Conservation (phyloP, 1,140 invertebrate genomes). For the Frieseomelitta varia region DNA sequence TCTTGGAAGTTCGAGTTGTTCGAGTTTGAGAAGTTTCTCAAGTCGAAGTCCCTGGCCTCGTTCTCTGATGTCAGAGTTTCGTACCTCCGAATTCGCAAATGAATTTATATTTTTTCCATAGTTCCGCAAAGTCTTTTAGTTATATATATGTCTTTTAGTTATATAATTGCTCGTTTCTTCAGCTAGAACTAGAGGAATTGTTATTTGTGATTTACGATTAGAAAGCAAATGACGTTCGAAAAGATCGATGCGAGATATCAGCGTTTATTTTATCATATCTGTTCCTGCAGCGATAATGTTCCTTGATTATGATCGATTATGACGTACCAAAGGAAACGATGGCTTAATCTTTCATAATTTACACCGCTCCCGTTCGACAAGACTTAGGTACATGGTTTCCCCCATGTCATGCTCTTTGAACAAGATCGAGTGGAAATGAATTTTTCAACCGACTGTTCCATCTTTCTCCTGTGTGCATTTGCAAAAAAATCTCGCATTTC, state of each 20-base stretch:
- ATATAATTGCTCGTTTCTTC: too few species aligned
- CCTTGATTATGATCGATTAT: slow-evolving; percentile 12
- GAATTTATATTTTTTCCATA: not conserved
- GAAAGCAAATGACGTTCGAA: not conserved
- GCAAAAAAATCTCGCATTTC: not conserved
- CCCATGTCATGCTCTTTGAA: not conserved
- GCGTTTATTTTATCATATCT: not conserved
- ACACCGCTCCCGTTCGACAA: not conserved
- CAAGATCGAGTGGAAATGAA: slow-evolving; percentile 25
- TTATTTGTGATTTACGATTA: not conserved
- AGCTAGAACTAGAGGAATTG: too few species aligned
- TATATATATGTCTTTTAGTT: not conserved
- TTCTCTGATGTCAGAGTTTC: not conserved
- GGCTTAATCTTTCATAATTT: slow-evolving; percentile 16
- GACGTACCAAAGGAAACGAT: slow-evolving; percentile 1
- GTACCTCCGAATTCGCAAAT: not conserved
- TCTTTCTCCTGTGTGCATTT: not conserved
- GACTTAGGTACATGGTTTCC: not conserved
- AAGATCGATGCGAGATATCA: not conserved
- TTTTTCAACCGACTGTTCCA: not conserved
- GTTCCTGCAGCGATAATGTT: not conserved
- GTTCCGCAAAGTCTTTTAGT: not conserved
- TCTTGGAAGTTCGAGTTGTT: slow-evolving; percentile 2
- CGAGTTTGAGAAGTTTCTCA: not conserved
- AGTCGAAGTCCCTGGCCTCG: not conserved